These are phyloP conservation scores for Steromphala cineraria DNA, from an alignment of 2,888 invertebrate species.

Conservation along the genomic window DNA sequence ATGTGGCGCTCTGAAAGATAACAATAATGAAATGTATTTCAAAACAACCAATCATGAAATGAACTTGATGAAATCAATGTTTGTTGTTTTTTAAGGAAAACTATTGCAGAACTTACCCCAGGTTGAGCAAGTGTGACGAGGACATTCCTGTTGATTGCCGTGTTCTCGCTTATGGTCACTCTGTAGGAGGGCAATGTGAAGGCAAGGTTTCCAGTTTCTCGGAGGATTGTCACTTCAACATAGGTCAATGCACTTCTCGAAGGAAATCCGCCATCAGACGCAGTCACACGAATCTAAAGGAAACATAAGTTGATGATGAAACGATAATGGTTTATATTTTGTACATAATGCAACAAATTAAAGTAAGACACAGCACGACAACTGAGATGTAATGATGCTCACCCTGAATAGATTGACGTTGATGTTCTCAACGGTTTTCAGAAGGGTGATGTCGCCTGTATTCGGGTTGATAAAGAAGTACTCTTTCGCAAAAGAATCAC, in stretches of 20 bases:
- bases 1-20: slow-evolving; percentile 44
- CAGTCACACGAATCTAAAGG: too few relatives aligned
- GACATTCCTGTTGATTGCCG: slow-evolving; percentile 40
- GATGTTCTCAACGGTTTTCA: slow-evolving; percentile 55
- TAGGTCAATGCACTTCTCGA: slow-evolving; percentile 43
- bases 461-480: slow-evolving; percentile 66
- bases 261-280: slow-evolving; percentile 64
- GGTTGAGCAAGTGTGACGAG: slow-evolving; percentile 51
- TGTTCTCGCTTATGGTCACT: slow-evolving; percentile 55
- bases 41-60: background rate
- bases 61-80: too few relatives aligned
- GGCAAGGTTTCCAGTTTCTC: slow-evolving; percentile 46
- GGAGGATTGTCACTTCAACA: slow-evolving; percentile 60
- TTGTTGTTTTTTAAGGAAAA: background rate
- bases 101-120: slow-evolving; percentile 37
- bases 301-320: too few relatives aligned
- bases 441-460: slow-evolving; percentile 61
- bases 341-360: too few relatives aligned
- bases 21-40: background rate
- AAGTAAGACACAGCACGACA: too few relatives aligned
- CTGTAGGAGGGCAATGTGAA: slow-evolving; percentile 56
- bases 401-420: slow-evolving; percentile 57
- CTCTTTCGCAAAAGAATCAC: slow-evolving; percentile 40
- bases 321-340: background rate
- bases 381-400: too few relatives aligned